Evolutionary conservation across 2,113 vertebrate species (phyloP), one percentile per base, ranked within the genome.

Genomic region (Todiramphus chloris): DNA sequence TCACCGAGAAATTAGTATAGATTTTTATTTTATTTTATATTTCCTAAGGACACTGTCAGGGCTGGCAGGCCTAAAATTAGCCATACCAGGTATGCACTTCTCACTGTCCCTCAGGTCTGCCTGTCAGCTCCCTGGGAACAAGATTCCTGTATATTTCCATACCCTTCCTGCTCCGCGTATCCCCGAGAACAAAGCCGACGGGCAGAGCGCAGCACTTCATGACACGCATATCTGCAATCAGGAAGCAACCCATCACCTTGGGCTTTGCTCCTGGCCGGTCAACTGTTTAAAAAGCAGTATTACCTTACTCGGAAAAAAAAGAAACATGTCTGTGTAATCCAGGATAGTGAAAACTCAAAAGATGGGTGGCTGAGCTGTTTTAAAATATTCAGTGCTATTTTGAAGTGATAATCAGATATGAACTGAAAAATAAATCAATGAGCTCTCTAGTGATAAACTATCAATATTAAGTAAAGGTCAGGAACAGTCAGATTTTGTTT

Each of bases 11-110:
- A 96, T 93, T 96, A 96, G 96, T 97, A 97, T 97, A 97, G 96
- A 97, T 97, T 97, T 97, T 41, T 13, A 41, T 97, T 94, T 97
- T 96, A 96, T 95, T 78, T 93, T 96, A 96, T 64, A 16, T 43
- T 43, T 43, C 43, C 90, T 88, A 93, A 74, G 95, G 94, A 89
- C 74, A 95, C 91, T 96, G 97, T 92, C 96, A 97, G 84, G 80
- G 87, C 88, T 97, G 97, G 95, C 94, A 97, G 95, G 92, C 93
- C 96, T 97, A 97, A 96, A 97, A 97, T 97, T 96, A 97, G 93
- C 96, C 94, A 67, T 92, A 94, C 94, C 95, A 97, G 97, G 97
- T 97, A 97, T 74, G 74, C 77, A 91, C 94, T 97, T 93, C 67
- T 5, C 67, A 20, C 27, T 55, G 92, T 97, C 97, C 96, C 97